Evolutionary conservation across 1,140 invertebrate genomes (phyloP).

Genomic region (Conopomorpha cramerella): DNA sequence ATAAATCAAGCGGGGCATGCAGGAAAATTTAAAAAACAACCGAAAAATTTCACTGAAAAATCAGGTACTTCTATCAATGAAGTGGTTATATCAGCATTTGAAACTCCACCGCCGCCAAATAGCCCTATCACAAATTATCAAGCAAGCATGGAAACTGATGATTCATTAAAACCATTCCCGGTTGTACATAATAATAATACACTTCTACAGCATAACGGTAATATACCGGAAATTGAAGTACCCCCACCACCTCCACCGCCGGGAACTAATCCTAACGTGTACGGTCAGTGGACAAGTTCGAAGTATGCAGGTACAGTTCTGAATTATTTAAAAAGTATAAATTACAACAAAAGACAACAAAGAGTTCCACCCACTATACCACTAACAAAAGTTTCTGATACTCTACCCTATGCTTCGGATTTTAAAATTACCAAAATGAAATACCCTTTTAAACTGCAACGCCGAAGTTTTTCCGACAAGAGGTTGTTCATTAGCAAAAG

Average conservation of each 20-base stretch:
- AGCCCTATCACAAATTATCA: conserved; percentile 3
- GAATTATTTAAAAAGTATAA: conserved; percentile 38
- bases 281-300: conserved; percentile 36
- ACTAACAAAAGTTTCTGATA: conserved; percentile 28
- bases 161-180: not conserved
- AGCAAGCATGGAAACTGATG: conserved; percentile 2
- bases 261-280: conserved; percentile 20
- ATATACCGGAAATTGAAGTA: conserved; percentile 18
- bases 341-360: conserved; percentile 21
- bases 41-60: conserved; percentile 3
- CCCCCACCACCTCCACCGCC: conserved; percentile 17
- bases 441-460: conserved; percentile 21
- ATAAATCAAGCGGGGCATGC: conserved; percentile 14
- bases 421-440: conserved; percentile 23
- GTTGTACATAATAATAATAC: not conserved
- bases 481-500: conserved; percentile 18
- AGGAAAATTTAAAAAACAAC: conserved; percentile 14
- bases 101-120: conserved; percentile 24
- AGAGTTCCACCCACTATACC: conserved; percentile 27
- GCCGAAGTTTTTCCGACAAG: conserved; percentile 17
- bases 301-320: conserved; percentile 37
- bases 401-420: conserved; percentile 35
- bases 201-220: conserved; percentile 2
- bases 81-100: conserved; percentile 21
- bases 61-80: conserved; percentile 9